Evolutionary conservation across 2,888 invertebrate genomes (phyloP), one percentile per base, ranked within the genome.

Genomic region (Lampropteryx suffumata): DNA sequence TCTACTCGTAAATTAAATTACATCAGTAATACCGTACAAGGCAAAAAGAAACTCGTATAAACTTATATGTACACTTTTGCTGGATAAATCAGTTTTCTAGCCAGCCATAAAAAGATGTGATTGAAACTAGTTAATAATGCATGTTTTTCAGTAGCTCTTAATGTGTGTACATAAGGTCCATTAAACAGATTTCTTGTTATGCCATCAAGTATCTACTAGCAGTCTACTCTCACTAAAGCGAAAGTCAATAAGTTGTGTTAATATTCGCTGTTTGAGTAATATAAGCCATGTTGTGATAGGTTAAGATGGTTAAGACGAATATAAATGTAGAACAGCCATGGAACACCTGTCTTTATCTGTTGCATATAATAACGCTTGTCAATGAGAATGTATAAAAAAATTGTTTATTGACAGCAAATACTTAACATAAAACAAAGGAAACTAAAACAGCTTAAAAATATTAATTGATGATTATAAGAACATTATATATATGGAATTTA

Each of bases 181-280:
- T 62, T 65, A 66, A 47, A 48, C 30, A 59, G 67, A 64, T 73
- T 71, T 67, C 72, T 67, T 65, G 67, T 66, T 71, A 65, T 61
- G 40, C 29, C 26, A 27, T 33, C 50, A 55, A 40, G 43, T 51
- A 27, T 32, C n/a, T 4, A 17, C 17, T 32, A 36, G 65, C 10
- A 34, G 21, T 69, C 71, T 65, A 78, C 84, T 79, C 84, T 82
- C 78, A 69, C 77, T 72, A 61, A 41, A 79, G 79, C 79, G 86
- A 86, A 86, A 86, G 86, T 84, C 67, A 69, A 47, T 47, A 54
- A 45, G 30, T 41, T 33, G 45, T 39, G 29, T 50, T 29, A 44
- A 46, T 55, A 54, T 45, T 50, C 44, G 44, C 50, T 44, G 35
- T 55, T 54, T 57, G 35, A 47, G 51, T 50, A 43, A 35, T 42